Conservation (phyloP, 2,113 vertebrate genomes). For the Tylochromis polylepis region DNA sequence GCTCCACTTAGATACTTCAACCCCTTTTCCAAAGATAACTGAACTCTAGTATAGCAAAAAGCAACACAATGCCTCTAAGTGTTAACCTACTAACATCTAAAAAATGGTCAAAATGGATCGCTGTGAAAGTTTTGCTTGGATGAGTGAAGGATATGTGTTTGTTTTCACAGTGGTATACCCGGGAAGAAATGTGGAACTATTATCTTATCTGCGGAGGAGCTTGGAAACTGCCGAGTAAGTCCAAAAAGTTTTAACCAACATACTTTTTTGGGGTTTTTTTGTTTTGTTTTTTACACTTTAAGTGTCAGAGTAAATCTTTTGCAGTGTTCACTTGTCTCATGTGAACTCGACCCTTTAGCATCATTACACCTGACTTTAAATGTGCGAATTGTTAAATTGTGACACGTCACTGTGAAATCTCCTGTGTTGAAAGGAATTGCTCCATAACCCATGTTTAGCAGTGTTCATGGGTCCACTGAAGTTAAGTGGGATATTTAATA, state of each 20-base stretch:
- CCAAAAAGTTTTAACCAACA: background rate
- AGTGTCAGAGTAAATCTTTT: background rate
- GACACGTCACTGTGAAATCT: background rate
- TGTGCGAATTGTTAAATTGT: background rate
- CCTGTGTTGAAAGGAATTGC: background rate
- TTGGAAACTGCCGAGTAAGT: constrained; percentile 94
- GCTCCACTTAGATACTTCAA: accelerated
- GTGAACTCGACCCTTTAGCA: background rate
- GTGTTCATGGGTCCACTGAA: background rate
- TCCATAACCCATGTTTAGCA: constrained; percentile 6
- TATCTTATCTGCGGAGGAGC: constrained; percentile 86
- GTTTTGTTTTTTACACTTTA: background rate
- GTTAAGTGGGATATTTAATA: constrained; percentile 25
- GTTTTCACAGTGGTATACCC: constrained; percentile 78
- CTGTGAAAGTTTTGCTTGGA: background rate
- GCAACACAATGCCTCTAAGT: background rate
- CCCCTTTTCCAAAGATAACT: background rate
- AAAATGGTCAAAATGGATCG: background rate
- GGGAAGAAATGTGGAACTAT: constrained; percentile 94
- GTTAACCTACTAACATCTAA: background rate
- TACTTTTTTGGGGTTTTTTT: no score
- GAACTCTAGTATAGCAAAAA: background rate
- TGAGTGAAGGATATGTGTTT: constrained; percentile 13
- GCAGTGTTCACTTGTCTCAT: background rate
- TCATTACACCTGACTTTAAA: background rate